phyloP scores from a whole-genome alignment of 2,888 invertebrate genomes.

The Hedya salicella region DNA sequence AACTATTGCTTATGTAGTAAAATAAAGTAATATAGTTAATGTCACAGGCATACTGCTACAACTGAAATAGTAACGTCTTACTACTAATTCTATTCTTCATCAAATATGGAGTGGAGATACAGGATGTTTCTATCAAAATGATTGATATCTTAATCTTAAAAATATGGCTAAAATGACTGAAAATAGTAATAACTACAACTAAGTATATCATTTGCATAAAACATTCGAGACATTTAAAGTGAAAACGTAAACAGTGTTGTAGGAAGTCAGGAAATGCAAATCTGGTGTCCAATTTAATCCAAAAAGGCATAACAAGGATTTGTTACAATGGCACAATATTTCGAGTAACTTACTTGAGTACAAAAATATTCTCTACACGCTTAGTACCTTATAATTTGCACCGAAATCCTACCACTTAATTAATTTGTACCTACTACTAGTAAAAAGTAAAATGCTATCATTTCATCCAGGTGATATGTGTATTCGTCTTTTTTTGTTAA shows the following conservation, averaged over 20 bases:
- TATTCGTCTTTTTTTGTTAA: constrained; percentile 40
- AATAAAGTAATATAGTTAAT: constrained; percentile 46
- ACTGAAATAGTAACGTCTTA: constrained; percentile 40
- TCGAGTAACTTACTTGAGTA: constrained; percentile 60
- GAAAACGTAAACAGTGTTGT: constrained; percentile 37
- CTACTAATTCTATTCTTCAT: constrained; percentile 47
- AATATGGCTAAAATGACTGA: constrained; percentile 63
- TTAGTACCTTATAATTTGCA: constrained; percentile 58
- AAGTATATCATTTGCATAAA: constrained; percentile 43
- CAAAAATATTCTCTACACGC: constrained; percentile 53
- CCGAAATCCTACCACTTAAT: constrained; percentile 56
- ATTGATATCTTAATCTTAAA: constrained; percentile 49
- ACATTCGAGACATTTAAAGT: constrained; percentile 36
- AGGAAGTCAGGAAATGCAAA: constrained; percentile 54
- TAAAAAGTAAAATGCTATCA: constrained; percentile 38
- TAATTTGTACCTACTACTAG: constrained; percentile 43
- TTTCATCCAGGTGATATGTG: constrained; percentile 41
- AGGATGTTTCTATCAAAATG: constrained; percentile 46
- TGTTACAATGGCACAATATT: constrained; percentile 63
- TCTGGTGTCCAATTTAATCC: constrained; percentile 48
- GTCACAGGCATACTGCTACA: constrained; percentile 51
- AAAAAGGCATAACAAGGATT: constrained; percentile 48
- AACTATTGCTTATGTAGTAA: constrained; percentile 43
- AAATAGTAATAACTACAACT: constrained; percentile 50
- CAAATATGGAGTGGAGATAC: constrained; percentile 51